phyloP scores from a whole-genome alignment of 2,113 vertebrate species.

The Neolamprologus caudopunctatus region DNA sequence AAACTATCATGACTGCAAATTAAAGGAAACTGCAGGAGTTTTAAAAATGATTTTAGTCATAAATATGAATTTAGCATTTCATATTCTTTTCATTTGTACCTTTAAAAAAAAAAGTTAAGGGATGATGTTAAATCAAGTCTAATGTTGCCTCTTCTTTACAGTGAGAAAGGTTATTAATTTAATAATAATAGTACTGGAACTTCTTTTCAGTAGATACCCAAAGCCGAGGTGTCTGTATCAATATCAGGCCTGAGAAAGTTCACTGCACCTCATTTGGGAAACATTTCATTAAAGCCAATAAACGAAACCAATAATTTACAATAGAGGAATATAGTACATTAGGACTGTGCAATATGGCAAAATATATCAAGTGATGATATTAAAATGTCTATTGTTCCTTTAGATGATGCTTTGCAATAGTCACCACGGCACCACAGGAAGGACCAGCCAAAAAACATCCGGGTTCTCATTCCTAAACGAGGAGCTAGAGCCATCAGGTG shows the following conservation, averaged over 20 bases:
- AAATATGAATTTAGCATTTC: not conserved
- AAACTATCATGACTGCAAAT: not conserved
- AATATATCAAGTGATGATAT: not conserved
- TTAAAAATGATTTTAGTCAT: not conserved
- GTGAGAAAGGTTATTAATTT: not conserved
- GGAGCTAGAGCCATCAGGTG: not conserved
- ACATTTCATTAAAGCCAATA: not conserved
- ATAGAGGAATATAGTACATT: not conserved
- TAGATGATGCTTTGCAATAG: not conserved
- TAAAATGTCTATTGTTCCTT: not conserved
- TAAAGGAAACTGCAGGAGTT: not conserved
- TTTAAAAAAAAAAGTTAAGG: not conserved
- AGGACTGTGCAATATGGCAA: not conserved
- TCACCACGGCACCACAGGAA: not conserved
- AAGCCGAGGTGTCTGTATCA: not conserved
- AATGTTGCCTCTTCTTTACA: not conserved
- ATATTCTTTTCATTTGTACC: not conserved
- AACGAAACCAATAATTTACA: not conserved
- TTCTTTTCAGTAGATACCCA: not conserved
- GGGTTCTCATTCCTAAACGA: not conserved
- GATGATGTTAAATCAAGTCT: not conserved
- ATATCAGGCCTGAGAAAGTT: not conserved
- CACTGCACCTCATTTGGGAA: not conserved
- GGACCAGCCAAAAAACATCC: not conserved
- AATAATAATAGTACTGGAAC: not conserved